Conservation (phyloP, 1,140 invertebrate genomes). For the Euwallacea similis region DNA sequence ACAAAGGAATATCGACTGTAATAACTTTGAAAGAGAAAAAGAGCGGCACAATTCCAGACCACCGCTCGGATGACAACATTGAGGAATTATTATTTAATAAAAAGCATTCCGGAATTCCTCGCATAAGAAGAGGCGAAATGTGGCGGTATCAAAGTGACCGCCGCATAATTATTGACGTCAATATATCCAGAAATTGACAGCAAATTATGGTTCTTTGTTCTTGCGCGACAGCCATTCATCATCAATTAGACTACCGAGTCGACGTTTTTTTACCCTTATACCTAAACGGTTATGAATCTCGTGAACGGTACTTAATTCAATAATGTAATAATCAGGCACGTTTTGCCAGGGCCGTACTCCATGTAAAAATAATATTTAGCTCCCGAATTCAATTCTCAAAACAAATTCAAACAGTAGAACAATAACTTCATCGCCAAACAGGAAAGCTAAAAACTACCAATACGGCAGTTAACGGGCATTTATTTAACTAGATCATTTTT, state of each 20-base stretch:
- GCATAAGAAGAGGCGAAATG: slow-evolving; percentile 37
- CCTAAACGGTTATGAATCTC: slow-evolving; percentile 49
- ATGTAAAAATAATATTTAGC: too few species aligned
- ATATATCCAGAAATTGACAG: slow-evolving; percentile 54
- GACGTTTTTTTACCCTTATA: slow-evolving; percentile 38
- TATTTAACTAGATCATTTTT: too few species aligned
- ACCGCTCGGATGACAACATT: slow-evolving; percentile 37
- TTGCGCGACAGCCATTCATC: slow-evolving; percentile 50
- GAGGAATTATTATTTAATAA: slow-evolving; percentile 40
- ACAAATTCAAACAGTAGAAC: too few species aligned
- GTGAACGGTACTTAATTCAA: slow-evolving; percentile 42
- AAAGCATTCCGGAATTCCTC: slow-evolving; percentile 35
- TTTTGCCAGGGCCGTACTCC: too few species aligned
- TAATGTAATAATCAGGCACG: neutral
- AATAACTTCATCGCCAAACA: too few species aligned
- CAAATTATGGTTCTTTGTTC: slow-evolving; percentile 55
- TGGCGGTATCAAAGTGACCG: slow-evolving; percentile 48
- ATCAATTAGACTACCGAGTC: slow-evolving; percentile 51
- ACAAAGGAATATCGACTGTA: neutral
- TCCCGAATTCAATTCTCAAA: too few species aligned
- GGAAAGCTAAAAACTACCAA: too few species aligned
- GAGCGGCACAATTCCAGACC: slow-evolving; percentile 28
- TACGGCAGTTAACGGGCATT: too few species aligned
- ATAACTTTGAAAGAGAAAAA: neutral
- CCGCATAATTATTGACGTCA: slow-evolving; percentile 51